A percentile compares a stretch with the other conserved stretches of the same genome.
Conservation (phyloP, 2,888 invertebrate genomes). For the Steinernema hermaphroditum region DNA sequence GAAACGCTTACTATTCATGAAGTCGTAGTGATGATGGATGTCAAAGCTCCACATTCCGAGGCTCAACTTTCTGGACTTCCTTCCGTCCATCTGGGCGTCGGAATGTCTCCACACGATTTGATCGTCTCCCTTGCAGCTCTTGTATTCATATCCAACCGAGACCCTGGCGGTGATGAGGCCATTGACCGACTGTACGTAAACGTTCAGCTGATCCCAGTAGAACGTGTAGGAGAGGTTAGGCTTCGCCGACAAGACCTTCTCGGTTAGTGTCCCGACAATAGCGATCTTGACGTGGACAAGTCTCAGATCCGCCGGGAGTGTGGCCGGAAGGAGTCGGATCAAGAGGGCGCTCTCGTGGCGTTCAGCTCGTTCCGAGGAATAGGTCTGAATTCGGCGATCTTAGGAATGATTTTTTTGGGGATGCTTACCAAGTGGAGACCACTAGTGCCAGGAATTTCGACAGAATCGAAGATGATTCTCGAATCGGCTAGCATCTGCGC, state of each 20-base stretch:
- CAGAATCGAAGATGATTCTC: conserved; percentile 69
- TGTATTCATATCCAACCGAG: conserved; percentile 80
- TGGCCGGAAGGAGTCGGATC: conserved; percentile 81
- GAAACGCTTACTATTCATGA: conserved; percentile 87
- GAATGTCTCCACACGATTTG: conserved; percentile 89
- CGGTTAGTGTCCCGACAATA: conserved; percentile 72
- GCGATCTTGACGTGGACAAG: conserved; percentile 86
- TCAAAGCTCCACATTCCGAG: conserved; percentile 97
- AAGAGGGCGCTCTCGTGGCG: conserved; percentile 91
- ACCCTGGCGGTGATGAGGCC: conserved; percentile 87
- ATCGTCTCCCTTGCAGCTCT: conserved; percentile 82
- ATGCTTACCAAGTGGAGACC: conserved; percentile 21
- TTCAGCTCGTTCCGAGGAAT: conserved; percentile 90
- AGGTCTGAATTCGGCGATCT: conserved; percentile 74
- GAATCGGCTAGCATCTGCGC: conserved; percentile 41
- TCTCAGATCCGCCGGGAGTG: conserved; percentile 79
- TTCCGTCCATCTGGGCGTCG: conserved; percentile 88
- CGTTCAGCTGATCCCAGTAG: conserved; percentile 96
- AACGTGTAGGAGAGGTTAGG: conserved; percentile 91
- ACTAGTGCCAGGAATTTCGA: conserved; percentile 82
- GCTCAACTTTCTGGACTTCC: conserved; percentile 82
- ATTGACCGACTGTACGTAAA: conserved; percentile 95
- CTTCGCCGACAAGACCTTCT: conserved; percentile 91
- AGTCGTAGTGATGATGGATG: conserved; percentile 97
- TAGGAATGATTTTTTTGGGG: too few relatives aligned